Base-by-base conservation (phyloP, 2,888 invertebrate genomes). In the Lysandra bellargus region DNA sequence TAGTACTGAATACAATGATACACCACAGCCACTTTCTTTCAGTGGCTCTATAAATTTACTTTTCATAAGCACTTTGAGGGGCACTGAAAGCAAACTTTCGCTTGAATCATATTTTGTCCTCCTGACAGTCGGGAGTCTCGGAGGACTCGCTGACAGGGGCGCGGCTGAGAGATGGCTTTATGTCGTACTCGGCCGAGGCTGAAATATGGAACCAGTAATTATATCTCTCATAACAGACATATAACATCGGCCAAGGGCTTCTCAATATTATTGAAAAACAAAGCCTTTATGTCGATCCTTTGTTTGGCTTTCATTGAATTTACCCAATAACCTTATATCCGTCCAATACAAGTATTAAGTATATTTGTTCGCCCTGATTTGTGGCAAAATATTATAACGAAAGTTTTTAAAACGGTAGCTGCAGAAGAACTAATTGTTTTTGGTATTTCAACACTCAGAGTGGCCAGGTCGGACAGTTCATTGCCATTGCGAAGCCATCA, bases 201-300 rank as follows among this genome's bases (percentile, higher is more conserved):
- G 80, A 88, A 87, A 88, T 87, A 87, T 88, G 86, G 84, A 83
- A 84, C 80, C 83, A 82, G 84, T 85, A 86, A 87, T 86, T 90
- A 87, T 86, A 86, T 89, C 88, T 87, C 83, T 88, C 85, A 85
- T 82, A 81, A 80, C 79, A 83, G 81, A 82, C 85, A 87, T 85
- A 85, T 88, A 88, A 86, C 83, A 84, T 84, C 81, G 86, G 88
- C 88, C 90, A 91, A 90, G 91, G 91, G 12, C 78, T 80, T 82
- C 82, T 83, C 86, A 88, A 88, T 85, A 84, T 87, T 84, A 84
- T 40, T 79, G 49, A 76, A 81, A 78, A 85, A 89, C 89, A 88
- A 90, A 90, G 89, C 80, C 85, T 85, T 85, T 87, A 85, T 83
- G 82, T 82, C 82, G 74, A 30, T 74, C 33, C 78, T 60, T 33